Conservation (phyloP, 2,113 vertebrate genomes). For the rat (Rattus norvegicus) region GRCr8 NC_086022.1:144072501-144073000, state of each 20-base stretch:
- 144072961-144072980: background rate
- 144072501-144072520: background rate
- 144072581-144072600: background rate
- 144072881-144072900: background rate
- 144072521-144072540: background rate
- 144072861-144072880: background rate
- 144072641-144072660: background rate
- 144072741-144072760: too few species aligned
- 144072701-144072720: background rate
- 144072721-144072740: background rate
- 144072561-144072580: background rate
- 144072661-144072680: background rate
- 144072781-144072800: too few species aligned
- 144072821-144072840: too few species aligned
- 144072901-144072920: background rate
- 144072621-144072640: background rate
- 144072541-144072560: background rate
- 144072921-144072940: background rate
- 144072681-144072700: background rate
- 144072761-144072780: too few species aligned
- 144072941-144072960: slow-evolving; percentile 2
- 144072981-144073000: background rate
- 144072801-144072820: too few species aligned
- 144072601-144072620: background rate
- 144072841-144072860: background rate